Evolutionary conservation across 2,797 vertebrate species (phyloP).

Genomic region (Acanthiza pusilla): DNA sequence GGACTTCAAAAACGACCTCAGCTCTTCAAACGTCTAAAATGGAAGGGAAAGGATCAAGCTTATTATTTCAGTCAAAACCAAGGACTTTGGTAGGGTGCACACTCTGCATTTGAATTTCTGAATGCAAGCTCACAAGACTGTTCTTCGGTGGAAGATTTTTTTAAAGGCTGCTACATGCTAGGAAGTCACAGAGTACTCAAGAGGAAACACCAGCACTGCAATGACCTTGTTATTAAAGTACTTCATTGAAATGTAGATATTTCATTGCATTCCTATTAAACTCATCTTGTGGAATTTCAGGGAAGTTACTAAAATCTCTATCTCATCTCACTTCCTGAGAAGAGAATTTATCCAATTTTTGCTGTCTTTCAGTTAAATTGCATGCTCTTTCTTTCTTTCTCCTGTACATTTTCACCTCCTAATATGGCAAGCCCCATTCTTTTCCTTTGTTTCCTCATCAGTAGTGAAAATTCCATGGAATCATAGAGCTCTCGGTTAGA

Average conservation of each 20-base stretch:
- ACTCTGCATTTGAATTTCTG: neutral
- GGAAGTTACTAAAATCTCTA: neutral
- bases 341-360: neutral
- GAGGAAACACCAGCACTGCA: neutral
- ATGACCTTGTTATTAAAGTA: neutral
- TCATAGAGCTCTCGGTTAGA: neutral
- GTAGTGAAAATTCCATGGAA: neutral
- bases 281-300: neutral
- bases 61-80: neutral
- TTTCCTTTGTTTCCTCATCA: neutral
- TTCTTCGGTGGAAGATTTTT: neutral
- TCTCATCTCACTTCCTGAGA: neutral
- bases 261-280: neutral
- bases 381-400: neutral
- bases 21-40: neutral
- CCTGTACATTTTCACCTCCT: neutral
- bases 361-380: neutral
- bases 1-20: neutral
- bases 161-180: neutral
- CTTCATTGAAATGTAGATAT: neutral
- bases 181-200: neutral
- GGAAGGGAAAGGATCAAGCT: neutral
- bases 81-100: neutral
- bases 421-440: neutral
- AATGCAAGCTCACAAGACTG: neutral